These are phyloP conservation scores for Drosophila punjabiensis DNA, from an alignment of 1,140 invertebrate genomes.

Conservation along the genomic window DNA sequence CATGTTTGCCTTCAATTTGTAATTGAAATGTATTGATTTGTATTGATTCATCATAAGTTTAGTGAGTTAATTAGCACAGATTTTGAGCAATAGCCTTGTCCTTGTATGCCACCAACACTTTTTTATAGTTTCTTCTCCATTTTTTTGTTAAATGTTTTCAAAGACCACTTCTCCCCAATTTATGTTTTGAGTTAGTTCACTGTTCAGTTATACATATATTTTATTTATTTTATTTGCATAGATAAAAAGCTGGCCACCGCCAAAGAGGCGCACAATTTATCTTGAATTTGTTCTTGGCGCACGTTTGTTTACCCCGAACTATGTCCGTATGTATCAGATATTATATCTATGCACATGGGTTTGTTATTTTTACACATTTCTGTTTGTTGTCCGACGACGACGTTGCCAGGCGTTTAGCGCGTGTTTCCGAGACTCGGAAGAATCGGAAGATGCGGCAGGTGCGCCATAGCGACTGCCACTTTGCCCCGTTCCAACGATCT, in stretches of 20 bases:
- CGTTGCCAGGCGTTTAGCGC: conserved; percentile 41
- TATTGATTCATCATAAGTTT: conserved; percentile 13
- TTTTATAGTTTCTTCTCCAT: background rate
- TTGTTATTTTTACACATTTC: conserved; percentile 75
- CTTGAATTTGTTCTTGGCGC: conserved; percentile 46
- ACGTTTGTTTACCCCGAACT: conserved; percentile 52
- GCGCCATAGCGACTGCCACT: conserved; percentile 70
- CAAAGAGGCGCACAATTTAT: conserved; percentile 32
- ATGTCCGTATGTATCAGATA: conserved; percentile 31
- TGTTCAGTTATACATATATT: conserved; percentile 26
- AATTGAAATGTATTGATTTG: conserved; percentile 10
- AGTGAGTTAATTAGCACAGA: conserved; percentile 2
- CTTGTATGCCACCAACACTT: conserved; percentile 17
- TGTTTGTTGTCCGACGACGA: conserved; percentile 31
- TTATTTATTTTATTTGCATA: conserved; percentile 54
- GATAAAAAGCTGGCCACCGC: conserved; percentile 46
- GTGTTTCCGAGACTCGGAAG: conserved; percentile 43
- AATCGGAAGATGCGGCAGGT: conserved; percentile 66
- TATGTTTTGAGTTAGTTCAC: conserved; percentile 50
- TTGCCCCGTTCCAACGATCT: conserved; percentile 19
- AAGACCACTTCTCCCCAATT: background rate
- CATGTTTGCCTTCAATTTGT: background rate
- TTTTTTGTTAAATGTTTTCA: background rate
- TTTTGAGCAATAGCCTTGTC: conserved; percentile 5
- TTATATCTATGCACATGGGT: conserved; percentile 40